Evolutionary conservation across 2,888 invertebrate genomes (phyloP).

Genomic region (Protodeltote pygarga): DNA sequence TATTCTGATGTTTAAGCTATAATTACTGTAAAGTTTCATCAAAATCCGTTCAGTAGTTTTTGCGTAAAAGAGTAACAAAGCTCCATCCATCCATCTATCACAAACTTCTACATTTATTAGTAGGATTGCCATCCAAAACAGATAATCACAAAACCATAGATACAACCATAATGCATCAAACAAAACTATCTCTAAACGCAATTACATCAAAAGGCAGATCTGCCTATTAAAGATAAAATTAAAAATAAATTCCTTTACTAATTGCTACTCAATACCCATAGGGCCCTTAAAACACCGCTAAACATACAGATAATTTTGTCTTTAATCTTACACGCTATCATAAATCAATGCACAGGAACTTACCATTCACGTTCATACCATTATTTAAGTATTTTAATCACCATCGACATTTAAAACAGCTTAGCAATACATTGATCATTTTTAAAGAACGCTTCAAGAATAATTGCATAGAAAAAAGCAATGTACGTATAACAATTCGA

Average conservation of each 20-base stretch:
- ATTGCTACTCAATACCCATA: conserved; percentile 36
- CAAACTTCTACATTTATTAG: too few relatives aligned
- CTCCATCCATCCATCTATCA: too few relatives aligned
- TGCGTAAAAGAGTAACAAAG: too few relatives aligned
- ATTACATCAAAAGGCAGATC: conserved; percentile 18
- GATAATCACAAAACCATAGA: background rate
- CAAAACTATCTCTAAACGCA: conserved; percentile 24
- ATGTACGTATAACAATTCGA: conserved; percentile 32
- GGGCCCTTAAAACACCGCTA: conserved; percentile 27
- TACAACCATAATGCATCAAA: conserved; percentile 9
- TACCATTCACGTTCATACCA: too few relatives aligned
- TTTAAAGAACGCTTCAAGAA: conserved; percentile 12
- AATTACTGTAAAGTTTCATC: too few relatives aligned
- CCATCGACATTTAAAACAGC: conserved; percentile 2
- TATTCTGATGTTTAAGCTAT: too few relatives aligned
- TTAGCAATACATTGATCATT: conserved; percentile 34
- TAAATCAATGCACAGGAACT: conserved; percentile 39
- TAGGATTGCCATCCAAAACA: too few relatives aligned
- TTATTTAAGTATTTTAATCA: conserved; percentile 15
- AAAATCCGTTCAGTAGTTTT: too few relatives aligned
- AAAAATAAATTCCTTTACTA: conserved; percentile 34
- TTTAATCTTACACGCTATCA: conserved; percentile 37
- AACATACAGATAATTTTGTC: conserved; percentile 33
- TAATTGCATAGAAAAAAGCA: conserved; percentile 6
- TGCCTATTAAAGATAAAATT: conserved; percentile 28